phyloP scores from a whole-genome alignment of 2,888 invertebrate species.

The Cephus spinipes region DNA sequence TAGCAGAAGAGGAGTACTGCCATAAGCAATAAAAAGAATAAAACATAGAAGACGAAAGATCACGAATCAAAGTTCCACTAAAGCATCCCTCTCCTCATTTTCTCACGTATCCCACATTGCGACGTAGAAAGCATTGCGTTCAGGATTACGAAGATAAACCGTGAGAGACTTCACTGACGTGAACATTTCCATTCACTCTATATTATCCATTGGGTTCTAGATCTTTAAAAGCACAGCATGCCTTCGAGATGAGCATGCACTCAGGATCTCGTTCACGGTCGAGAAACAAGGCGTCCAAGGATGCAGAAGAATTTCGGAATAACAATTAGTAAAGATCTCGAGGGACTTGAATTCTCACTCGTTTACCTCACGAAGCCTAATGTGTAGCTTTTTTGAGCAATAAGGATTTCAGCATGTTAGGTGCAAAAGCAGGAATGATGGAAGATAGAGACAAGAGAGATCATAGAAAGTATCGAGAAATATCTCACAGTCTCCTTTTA shows the following conservation, averaged over 20 bases:
- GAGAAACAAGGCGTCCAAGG: not conserved
- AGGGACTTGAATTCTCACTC: not conserved
- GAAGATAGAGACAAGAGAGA: not conserved
- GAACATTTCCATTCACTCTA: not conserved
- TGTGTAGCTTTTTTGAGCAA: not conserved
- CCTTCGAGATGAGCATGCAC: not conserved
- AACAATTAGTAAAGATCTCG: not conserved
- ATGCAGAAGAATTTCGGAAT: not conserved
- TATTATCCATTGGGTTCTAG: not conserved
- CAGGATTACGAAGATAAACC: not conserved
- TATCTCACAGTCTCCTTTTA: not conserved
- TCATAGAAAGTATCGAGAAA: not conserved
- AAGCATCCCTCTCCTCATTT: not conserved
- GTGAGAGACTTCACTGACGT: not conserved
- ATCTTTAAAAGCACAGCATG: not conserved
- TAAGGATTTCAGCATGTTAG: not conserved
- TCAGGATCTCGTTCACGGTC: not conserved
- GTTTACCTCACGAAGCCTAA: not conserved
- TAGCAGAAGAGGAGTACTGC: not conserved
- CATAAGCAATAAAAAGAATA: not conserved
- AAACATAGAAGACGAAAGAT: not conserved
- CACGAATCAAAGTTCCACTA: not conserved
- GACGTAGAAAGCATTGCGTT: not conserved
- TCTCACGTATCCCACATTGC: not conserved
- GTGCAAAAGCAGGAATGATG: conserved; percentile 2